Evolutionary conservation across 2,797 vertebrate species (phyloP), one percentile per base, ranked within the genome.

Genomic region (Amblyopsis hoosieri): DNA sequence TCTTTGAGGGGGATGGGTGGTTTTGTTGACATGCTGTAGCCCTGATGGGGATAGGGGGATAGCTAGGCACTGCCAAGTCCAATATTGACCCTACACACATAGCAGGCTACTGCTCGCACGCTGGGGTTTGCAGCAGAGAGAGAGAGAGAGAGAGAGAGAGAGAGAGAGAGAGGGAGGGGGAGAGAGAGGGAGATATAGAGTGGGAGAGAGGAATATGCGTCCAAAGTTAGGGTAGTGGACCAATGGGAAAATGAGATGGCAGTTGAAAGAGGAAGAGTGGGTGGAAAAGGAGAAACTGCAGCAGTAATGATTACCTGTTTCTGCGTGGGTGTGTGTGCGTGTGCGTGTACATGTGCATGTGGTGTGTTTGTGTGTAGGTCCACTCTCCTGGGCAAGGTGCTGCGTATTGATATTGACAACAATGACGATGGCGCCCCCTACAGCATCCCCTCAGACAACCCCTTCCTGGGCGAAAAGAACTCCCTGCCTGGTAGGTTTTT

Each of bases 361-460:
- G 60, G 46, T 64, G 23, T 23, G 60, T 57, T 37, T 61, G 12
- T 68, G 10, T 59, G 19, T 70, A 94, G 94, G 80, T 95, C 93
- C 2, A 68, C 90, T 6, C 87, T 93, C 19, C 87, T 95, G 2
- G 94, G 94, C 0, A 95, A 95, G 71, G 93, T 71, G 29, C 82
- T 95, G 23, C 90, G 94, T 0, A 58, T 94, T 3, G 93, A 94
- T 13, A 62, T 94, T 0, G 88, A 93, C 58, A 71, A 90, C 64
- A 93, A 92, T 3, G 90, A 93, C 0, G 55, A 86, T 1, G 75
- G 86, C 1, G 69, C 86, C 55, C 91, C 94, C 0, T 94, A 94
- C 77, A 92, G 88, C 57, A 88, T 95, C 64, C 94, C 94, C 2
- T 79, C 89, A 19, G 93, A 94, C 78, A 95, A 95, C 70, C 94